phyloP scores from a whole-genome alignment of 2,888 invertebrate genomes.

The Harmothoe impar region DNA sequence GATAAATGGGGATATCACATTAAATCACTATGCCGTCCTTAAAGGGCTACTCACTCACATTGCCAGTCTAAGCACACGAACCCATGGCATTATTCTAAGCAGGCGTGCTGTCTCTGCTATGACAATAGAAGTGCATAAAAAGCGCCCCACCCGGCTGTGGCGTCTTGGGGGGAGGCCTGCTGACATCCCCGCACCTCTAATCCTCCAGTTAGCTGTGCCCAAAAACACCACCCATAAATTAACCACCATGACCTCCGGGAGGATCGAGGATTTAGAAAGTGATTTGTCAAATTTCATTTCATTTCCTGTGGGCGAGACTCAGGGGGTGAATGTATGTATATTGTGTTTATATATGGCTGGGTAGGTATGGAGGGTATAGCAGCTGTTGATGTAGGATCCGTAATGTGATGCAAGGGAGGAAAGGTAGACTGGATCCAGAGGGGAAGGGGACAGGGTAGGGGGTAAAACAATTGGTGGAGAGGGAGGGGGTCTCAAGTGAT shows the following conservation, averaged over 20 bases:
- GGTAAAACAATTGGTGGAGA: background rate
- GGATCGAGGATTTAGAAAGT: slow-evolving; percentile 10
- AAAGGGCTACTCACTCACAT: background rate
- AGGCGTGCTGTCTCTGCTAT: slow-evolving; percentile 21
- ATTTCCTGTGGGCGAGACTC: background rate
- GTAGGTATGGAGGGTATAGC: background rate
- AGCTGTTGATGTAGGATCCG: background rate
- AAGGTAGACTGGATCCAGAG: background rate
- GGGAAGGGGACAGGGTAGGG: background rate
- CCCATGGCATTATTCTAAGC: slow-evolving; percentile 32
- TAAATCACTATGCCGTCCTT: too few relatives aligned
- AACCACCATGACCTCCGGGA: background rate
- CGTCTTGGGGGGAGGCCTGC: background rate
- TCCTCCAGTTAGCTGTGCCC: background rate
- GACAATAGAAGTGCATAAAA: slow-evolving; percentile 9
- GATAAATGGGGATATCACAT: too few relatives aligned
- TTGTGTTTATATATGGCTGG: too few relatives aligned
- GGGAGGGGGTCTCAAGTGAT: background rate
- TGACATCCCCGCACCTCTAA: background rate
- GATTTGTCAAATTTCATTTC: slow-evolving; percentile 39
- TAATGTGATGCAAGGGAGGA: background rate
- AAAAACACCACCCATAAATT: background rate
- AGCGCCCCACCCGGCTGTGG: background rate
- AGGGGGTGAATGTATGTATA: too few relatives aligned
- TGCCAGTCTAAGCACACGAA: background rate